phyloP scores from a whole-genome alignment of 2,797 vertebrate species.

The Ceyx erithaca region DNA sequence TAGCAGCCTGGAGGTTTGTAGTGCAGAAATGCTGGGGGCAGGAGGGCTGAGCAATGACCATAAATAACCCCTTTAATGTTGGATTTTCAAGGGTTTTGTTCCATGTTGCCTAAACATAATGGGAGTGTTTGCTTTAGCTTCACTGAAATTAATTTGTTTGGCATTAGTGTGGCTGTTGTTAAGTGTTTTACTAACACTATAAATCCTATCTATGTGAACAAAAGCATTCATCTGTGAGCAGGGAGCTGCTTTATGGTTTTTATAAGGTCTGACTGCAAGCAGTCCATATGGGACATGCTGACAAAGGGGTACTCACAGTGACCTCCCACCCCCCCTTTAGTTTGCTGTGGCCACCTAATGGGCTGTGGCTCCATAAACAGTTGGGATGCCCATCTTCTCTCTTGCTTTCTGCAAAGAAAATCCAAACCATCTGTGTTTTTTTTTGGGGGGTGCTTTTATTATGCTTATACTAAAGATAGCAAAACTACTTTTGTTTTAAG shows the following conservation, averaged over 20 bases:
- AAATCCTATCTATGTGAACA: not conserved
- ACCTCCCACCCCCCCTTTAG: not conserved
- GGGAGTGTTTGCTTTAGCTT: constrained; percentile 16
- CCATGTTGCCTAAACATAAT: constrained; percentile 21
- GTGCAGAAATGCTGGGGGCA: not conserved
- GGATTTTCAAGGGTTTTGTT: constrained; percentile 27
- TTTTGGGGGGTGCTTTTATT: constrained; percentile 27
- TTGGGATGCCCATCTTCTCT: constrained; percentile 45
- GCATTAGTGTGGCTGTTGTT: not conserved
- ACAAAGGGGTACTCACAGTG: constrained; percentile 25
- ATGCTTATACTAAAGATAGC: constrained; percentile 42
- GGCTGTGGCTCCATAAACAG: constrained; percentile 37
- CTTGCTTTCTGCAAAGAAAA: constrained; percentile 54
- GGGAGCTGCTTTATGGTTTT: not conserved
- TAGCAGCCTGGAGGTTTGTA: not conserved
- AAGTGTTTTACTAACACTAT: constrained; percentile 5
- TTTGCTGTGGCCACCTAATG: constrained; percentile 18
- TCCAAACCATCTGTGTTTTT: constrained; percentile 74
- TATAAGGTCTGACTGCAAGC: not conserved
- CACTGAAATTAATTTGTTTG: constrained; percentile 53
- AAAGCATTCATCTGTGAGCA: constrained; percentile 16
- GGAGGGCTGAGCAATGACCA: constrained; percentile 23
- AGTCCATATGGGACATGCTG: not conserved
- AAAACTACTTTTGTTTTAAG: constrained; percentile 74
- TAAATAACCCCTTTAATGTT: constrained; percentile 51